phyloP scores from a whole-genome alignment of 2,888 invertebrate genomes.

The Cheilosia pagana region DNA sequence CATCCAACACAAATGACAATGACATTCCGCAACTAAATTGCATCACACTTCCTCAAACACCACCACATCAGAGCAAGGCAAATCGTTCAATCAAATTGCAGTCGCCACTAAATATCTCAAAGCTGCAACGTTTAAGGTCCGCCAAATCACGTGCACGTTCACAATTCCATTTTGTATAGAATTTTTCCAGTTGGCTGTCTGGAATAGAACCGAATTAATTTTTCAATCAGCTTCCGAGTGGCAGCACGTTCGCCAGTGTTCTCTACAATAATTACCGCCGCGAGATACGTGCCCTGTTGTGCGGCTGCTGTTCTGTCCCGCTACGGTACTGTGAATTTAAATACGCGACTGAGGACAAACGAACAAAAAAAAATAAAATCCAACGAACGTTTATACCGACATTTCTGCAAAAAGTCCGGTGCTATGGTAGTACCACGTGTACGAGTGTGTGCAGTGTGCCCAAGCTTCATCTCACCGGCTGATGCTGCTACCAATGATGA shows the following conservation, averaged over 20 bases:
- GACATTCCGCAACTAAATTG: conserved; percentile 30
- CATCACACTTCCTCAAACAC: conserved; percentile 51
- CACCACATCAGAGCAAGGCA: neutral
- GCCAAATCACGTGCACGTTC: conserved; percentile 69
- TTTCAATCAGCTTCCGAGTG: conserved; percentile 73
- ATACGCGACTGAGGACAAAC: conserved; percentile 34
- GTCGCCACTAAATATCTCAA: conserved; percentile 9
- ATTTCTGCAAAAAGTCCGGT: conserved; percentile 15
- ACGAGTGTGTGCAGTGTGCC: conserved; percentile 2
- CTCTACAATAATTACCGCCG: conserved; percentile 71
- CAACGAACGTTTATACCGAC: conserved; percentile 8
- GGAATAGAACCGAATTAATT: conserved; percentile 73
- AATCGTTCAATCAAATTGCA: conserved; percentile 60
- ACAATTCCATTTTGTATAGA: conserved; percentile 60
- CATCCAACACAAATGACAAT: neutral
- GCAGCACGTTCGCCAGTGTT: conserved; percentile 67
- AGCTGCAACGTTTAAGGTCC: conserved; percentile 10
- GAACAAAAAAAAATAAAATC: conserved; percentile 16
- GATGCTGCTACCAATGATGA: conserved; percentile 7
- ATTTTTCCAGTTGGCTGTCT: conserved; percentile 57
- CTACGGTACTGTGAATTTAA: conserved; percentile 50
- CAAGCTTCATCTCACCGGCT: conserved; percentile 10
- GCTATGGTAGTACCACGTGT: conserved; percentile 30
- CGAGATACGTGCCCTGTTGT: conserved; percentile 61
- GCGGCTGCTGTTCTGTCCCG: neutral